Evolutionary conservation across 2,797 vertebrate species (phyloP).

Genomic region (Columba guinea): DNA sequence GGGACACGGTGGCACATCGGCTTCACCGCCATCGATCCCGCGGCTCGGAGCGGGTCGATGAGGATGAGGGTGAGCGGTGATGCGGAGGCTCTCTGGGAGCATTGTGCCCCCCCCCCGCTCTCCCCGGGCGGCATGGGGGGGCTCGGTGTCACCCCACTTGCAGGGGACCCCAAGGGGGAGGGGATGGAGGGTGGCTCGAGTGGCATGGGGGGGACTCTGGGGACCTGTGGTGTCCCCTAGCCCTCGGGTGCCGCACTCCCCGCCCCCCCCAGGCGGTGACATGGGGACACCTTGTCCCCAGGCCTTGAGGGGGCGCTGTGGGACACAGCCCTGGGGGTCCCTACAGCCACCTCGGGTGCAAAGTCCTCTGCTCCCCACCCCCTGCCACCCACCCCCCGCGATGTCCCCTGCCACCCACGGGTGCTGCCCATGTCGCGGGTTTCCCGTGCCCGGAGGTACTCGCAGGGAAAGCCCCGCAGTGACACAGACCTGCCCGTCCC

Average conservation of each 20-base stretch:
- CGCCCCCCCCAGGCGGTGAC: background rate
- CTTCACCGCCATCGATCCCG: background rate
- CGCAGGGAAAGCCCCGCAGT: background rate
- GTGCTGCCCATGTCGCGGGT: background rate
- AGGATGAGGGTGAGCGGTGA: background rate
- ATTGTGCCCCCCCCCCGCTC: background rate
- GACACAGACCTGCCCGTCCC: background rate
- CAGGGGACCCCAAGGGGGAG: background rate
- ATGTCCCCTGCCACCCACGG: background rate
- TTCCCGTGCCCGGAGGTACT: background rate
- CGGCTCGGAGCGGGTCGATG: background rate
- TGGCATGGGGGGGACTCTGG: accelerated
- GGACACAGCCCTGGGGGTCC: background rate
- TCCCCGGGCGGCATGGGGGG: accelerated
- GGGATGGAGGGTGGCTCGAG: background rate
- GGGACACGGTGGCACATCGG: background rate
- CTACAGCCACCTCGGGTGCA: background rate
- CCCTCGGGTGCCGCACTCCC: background rate
- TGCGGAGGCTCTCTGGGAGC: background rate
- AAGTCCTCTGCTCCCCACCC: background rate
- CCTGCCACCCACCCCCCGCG: background rate
- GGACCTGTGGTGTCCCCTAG: background rate
- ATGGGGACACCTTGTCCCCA: background rate
- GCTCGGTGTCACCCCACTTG: background rate
- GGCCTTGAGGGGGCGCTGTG: background rate